These are phyloP conservation scores for Cettia cetti DNA, from an alignment of 2,113 vertebrate genomes.

Conservation along the genomic window DNA sequence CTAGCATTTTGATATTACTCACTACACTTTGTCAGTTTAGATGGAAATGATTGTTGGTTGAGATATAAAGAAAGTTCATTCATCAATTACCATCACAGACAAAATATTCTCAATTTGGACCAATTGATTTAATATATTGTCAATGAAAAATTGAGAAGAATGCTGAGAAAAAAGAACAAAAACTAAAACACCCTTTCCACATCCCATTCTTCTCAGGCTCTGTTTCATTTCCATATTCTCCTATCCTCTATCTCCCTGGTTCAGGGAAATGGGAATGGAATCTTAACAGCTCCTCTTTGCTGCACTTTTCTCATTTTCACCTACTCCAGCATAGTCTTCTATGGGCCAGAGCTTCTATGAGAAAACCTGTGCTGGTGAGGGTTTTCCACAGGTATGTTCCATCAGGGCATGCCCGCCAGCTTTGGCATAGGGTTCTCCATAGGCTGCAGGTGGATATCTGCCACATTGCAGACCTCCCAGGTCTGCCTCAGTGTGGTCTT, in stretches of 20 bases:
- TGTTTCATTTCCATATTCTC: not conserved
- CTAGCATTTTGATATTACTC: not conserved
- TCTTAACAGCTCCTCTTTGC: not conserved
- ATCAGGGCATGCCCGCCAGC: not conserved
- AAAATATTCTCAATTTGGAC: not conserved
- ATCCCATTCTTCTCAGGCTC: not conserved
- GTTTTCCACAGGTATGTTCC: not conserved
- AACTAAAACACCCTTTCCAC: accelerated
- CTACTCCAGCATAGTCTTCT: not conserved
- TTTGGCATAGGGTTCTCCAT: accelerated
- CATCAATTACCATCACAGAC: not conserved
- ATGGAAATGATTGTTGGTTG: not conserved
- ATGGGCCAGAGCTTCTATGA: accelerated
- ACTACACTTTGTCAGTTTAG: not conserved
- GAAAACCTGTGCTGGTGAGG: not conserved
- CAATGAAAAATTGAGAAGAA: not conserved
- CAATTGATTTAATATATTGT: not conserved
- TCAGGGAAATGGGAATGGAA: not conserved
- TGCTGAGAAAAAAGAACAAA: not conserved
- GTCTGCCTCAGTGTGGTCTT: accelerated
- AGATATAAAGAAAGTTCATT: not conserved
- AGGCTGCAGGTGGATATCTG: not conserved
- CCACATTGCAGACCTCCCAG: not conserved
- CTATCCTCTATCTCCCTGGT: accelerated
- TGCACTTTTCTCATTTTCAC: not conserved